Conservation (phyloP, 2,888 invertebrate species). For the Tholera decimalis region DNA sequence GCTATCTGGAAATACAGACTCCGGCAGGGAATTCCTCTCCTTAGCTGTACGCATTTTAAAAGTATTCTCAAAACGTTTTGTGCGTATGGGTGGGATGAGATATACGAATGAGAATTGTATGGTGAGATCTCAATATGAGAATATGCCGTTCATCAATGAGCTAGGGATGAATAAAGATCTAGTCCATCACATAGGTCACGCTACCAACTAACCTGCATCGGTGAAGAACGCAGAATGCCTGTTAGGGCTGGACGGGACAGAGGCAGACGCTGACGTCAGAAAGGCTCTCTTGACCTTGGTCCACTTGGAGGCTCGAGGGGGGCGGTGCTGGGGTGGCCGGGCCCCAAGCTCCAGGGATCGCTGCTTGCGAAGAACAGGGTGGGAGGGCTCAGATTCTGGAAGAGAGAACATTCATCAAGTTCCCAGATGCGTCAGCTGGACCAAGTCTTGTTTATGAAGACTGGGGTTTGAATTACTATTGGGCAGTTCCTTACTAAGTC, state of each 20-base stretch:
- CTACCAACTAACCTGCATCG: constrained; percentile 91
- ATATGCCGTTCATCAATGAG: not conserved
- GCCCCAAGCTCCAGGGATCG: constrained; percentile 86
- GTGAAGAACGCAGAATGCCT: constrained; percentile 93
- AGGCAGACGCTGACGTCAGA: constrained; percentile 91
- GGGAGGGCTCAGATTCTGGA: constrained; percentile 85
- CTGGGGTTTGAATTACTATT: not conserved
- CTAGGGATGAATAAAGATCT: not conserved
- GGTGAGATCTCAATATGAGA: not conserved
- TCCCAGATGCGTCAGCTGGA: constrained; percentile 23
- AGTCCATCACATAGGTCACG: not conserved
- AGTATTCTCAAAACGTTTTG: no score
- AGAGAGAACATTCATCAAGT: constrained; percentile 51
- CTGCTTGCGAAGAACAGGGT: constrained; percentile 87
- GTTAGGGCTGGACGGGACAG: constrained; percentile 94
- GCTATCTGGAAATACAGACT: no score
- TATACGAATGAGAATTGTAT: not conserved
- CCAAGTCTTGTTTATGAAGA: not conserved
- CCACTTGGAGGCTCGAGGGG: constrained; percentile 93
- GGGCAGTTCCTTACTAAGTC: not conserved
- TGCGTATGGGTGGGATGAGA: not conserved
- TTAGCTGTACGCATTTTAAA: no score
- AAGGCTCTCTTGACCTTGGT: constrained; percentile 94
- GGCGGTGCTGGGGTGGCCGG: constrained; percentile 88
- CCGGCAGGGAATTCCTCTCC: no score